Percentiles rank a stretch among this genome's conserved stretches.
Conservation (phyloP, 2,888 invertebrate species). For the Drosophila longiperda region DNA sequence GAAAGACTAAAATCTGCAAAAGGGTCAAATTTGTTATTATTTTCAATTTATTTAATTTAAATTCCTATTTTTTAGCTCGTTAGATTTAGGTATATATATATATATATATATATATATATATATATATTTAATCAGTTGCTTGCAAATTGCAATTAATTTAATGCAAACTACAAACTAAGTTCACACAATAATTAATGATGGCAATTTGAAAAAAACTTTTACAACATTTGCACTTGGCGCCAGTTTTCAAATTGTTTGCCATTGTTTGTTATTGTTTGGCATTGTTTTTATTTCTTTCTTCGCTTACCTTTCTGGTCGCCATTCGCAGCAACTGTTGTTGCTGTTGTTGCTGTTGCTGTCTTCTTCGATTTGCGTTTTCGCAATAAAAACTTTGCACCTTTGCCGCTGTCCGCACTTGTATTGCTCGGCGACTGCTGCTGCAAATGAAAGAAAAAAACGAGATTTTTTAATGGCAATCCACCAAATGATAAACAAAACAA, state of each 20-base stretch:
- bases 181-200: constrained; percentile 25
- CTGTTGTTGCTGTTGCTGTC: constrained; percentile 30
- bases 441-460: constrained; percentile 32
- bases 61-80: too few relatives aligned
- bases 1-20: too few relatives aligned
- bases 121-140: constrained; percentile 20
- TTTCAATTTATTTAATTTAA: too few relatives aligned
- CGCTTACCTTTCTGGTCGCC: constrained; percentile 50
- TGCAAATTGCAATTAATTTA: constrained; percentile 59
- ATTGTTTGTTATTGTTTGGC: constrained; percentile 8
- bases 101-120: too few relatives aligned
- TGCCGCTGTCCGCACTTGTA: constrained; percentile 82
- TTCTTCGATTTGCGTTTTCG: constrained; percentile 82
- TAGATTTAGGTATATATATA: too few relatives aligned
- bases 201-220: constrained; percentile 44
- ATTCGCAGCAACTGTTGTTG: constrained; percentile 25
- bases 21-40: too few relatives aligned
- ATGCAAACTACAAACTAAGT: constrained; percentile 21
- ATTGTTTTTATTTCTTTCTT: constrained; percentile 10
- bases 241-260: constrained; percentile 25
- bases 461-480: background rate
- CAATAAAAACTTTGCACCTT: constrained; percentile 81
- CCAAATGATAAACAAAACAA: constrained; percentile 2
- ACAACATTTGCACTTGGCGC: constrained; percentile 28
- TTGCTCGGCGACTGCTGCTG: constrained; percentile 78